Evolutionary conservation across 2,797 vertebrate genomes (phyloP).

Genomic region (Hylomyscus alleni): DNA sequence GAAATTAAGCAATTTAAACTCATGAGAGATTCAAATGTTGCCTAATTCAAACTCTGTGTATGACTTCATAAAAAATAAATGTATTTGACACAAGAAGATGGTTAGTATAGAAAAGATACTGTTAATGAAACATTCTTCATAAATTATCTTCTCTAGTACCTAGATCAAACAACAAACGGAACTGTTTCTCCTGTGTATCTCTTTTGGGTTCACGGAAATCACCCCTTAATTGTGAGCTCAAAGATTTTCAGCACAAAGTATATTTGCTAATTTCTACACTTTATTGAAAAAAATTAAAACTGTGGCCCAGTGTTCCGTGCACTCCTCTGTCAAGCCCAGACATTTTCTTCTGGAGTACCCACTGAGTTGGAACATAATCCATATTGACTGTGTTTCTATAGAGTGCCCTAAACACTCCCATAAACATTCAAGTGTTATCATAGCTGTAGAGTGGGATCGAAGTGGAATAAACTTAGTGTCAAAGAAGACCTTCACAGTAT

Average conservation of each 20-base stretch:
- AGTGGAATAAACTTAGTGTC: background rate
- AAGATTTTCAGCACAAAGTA: background rate
- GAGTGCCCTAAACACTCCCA: background rate
- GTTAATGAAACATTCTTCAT: background rate
- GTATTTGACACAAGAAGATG: background rate
- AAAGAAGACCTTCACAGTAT: background rate
- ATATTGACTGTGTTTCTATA: background rate
- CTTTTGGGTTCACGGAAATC: background rate
- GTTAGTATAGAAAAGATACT: background rate
- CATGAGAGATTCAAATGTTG: background rate
- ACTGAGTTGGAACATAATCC: background rate
- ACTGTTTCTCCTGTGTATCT: background rate
- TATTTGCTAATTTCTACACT: background rate
- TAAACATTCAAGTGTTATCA: background rate
- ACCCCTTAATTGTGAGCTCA: background rate
- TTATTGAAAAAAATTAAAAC: background rate
- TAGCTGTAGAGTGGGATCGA: background rate
- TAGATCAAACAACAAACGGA: background rate
- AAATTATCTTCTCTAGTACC: background rate
- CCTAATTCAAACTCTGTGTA: background rate
- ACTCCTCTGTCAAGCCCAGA: background rate
- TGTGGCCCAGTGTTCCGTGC: background rate
- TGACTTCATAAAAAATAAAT: background rate
- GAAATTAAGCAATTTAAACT: background rate
- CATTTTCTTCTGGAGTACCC: accelerated